Evolutionary conservation across 2,888 invertebrate species (phyloP).

Genomic region (Mythimna loreyi): DNA sequence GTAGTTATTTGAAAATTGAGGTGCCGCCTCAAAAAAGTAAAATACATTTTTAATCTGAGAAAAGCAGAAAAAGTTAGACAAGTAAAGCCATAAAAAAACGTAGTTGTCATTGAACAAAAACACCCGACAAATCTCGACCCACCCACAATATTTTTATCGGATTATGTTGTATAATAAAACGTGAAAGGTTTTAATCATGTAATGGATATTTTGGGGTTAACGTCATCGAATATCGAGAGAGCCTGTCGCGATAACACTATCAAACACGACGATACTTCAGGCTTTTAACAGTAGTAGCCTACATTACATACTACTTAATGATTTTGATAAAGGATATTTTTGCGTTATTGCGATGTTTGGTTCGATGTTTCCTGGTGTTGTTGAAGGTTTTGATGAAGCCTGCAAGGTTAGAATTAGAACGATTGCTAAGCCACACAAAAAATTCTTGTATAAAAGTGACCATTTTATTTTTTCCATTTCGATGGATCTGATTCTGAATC

Average conservation of each 20-base stretch:
- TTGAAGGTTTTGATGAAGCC: background rate
- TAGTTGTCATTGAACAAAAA: constrained; percentile 5
- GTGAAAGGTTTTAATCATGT: constrained; percentile 83
- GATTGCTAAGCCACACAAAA: background rate
- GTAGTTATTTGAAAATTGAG: too few species aligned
- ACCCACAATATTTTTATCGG: constrained; percentile 74
- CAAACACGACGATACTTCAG: constrained; percentile 57
- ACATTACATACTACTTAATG: constrained; percentile 24
- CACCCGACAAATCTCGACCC: constrained; percentile 53
- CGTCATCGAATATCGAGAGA: constrained; percentile 69
- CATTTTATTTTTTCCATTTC: background rate
- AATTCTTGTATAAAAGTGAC: background rate
- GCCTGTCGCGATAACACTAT: constrained; percentile 74
- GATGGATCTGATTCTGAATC: too few species aligned
- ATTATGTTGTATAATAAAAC: constrained; percentile 74
- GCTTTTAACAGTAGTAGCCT: constrained; percentile 68
- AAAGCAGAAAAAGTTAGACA: background rate
- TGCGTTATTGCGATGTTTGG: constrained; percentile 19
- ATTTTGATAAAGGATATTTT: constrained; percentile 44
- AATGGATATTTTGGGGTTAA: constrained; percentile 78
- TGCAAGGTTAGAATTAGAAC: background rate
- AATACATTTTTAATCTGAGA: background rate
- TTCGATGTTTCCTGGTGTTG: constrained; percentile 1
- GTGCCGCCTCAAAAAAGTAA: too few species aligned
- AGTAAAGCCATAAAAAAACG: constrained; percentile 7